Conservation (phyloP, 2,888 invertebrate species). For the Conchocele bisecta region DNA sequence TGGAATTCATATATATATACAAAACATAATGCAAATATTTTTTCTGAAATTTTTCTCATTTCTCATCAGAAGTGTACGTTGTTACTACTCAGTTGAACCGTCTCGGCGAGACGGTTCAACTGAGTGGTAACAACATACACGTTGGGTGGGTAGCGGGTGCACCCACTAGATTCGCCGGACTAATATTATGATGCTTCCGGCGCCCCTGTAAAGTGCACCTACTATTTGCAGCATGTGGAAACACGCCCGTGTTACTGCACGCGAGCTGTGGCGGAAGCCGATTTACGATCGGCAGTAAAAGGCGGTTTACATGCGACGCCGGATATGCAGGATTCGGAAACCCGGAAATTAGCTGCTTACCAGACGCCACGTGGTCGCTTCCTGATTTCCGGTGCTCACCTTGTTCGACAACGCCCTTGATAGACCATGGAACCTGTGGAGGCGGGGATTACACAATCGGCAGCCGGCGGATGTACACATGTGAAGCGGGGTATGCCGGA, state of each 20-base stretch:
- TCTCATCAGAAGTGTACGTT: too few species aligned
- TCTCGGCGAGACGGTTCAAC: too few species aligned
- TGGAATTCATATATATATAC: too few species aligned
- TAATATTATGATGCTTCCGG: too few species aligned
- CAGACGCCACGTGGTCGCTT: constrained; percentile 26
- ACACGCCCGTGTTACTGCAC: constrained; percentile 9
- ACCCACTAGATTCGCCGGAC: too few species aligned
- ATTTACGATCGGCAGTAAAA: constrained; percentile 7
- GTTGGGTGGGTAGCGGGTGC: too few species aligned
- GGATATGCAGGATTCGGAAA: constrained; percentile 42
- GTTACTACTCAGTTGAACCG: too few species aligned
- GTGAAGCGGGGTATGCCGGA: constrained; percentile 28
- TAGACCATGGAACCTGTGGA: constrained; percentile 24
- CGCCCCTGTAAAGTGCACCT: too few species aligned
- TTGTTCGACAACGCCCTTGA: constrained; percentile 20
- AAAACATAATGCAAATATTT: too few species aligned
- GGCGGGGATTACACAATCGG: constrained; percentile 34
- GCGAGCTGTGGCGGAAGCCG: constrained; percentile 18
- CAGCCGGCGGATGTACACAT: constrained; percentile 11
- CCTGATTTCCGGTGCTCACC: constrained; percentile 32
- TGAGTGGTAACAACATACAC: too few species aligned
- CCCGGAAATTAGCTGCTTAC: constrained; percentile 21
- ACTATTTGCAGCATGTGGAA: constrained; percentile 34
- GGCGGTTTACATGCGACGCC: constrained; percentile 21
- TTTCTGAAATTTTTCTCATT: too few species aligned